Conservation (phyloP, 2,888 invertebrate species). For the Osmoderma eremita region DNA sequence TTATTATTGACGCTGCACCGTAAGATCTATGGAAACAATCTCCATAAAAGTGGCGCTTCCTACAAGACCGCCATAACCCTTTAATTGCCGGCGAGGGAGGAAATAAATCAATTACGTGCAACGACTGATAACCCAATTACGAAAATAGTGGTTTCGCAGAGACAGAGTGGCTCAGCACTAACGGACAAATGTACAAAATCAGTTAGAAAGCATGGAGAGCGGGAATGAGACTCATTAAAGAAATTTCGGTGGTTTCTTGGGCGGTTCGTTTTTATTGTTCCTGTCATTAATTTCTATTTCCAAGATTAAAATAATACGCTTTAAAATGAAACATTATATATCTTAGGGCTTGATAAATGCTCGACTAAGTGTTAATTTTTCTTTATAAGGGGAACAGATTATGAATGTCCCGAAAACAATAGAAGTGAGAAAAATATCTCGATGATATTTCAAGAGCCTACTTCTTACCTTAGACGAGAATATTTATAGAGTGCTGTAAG, state of each 20-base stretch:
- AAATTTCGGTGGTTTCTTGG: constrained; percentile 44
- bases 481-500: too few relatives aligned
- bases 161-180: constrained; percentile 43
- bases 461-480: too few relatives aligned
- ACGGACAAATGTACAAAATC: constrained; percentile 49
- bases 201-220: constrained; percentile 40
- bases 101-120: constrained; percentile 60
- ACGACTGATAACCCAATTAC: constrained; percentile 56
- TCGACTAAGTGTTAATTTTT: constrained; percentile 29
- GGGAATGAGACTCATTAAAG: constrained; percentile 45
- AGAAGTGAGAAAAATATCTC: constrained; percentile 15
- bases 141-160: constrained; percentile 44
- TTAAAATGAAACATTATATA: constrained; percentile 40
- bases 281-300: constrained; percentile 44
- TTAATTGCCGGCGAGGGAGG: constrained; percentile 51
- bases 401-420: constrained; percentile 16
- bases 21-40: constrained; percentile 37
- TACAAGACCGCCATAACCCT: constrained; percentile 35
- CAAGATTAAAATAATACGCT: constrained; percentile 30
- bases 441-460: not conserved
- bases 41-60: constrained; percentile 40
- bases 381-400: constrained; percentile 19
- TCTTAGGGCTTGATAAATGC: constrained; percentile 15
- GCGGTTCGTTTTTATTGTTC: constrained; percentile 39
- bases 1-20: not conserved